Evolutionary conservation across 1,140 invertebrate genomes (phyloP).

Genomic region (Hypsibius dujardini): DNA sequence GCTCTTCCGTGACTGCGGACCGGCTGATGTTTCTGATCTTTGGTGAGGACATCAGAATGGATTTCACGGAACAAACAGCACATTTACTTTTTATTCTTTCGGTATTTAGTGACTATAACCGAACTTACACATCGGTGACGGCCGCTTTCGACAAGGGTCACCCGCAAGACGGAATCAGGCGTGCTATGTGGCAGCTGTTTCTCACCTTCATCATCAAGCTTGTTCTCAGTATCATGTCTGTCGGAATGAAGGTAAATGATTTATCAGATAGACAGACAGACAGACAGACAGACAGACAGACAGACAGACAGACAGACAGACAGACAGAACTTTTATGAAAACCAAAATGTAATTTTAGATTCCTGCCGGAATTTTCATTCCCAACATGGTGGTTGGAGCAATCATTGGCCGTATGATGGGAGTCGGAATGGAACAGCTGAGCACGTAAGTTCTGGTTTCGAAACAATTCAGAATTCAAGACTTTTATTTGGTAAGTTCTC

Average conservation of each 20-base stretch:
- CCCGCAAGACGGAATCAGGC: conserved; percentile 64
- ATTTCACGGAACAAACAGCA: too few species aligned
- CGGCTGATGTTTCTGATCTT: conserved; percentile 66
- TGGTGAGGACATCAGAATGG: conserved; percentile 42
- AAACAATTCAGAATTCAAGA: too few species aligned
- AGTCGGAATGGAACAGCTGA: conserved; percentile 82
- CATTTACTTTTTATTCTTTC: conserved; percentile 17
- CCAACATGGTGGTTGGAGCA: conserved; percentile 75
- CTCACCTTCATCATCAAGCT: conserved; percentile 63
- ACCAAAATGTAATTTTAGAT: too few species aligned
- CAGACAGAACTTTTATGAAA: too few species aligned
- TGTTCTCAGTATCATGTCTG: conserved; percentile 92
- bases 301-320: too few species aligned
- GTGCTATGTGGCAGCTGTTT: conserved; percentile 70
- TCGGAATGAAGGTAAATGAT: conserved; percentile 67
- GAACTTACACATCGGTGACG: conserved; percentile 51
- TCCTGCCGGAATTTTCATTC: conserved; percentile 75
- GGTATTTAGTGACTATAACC: conserved; percentile 62
- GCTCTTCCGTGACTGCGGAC: conserved; percentile 86
- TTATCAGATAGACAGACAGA: too few species aligned
- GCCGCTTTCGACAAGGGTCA: conserved; percentile 57
- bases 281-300: too few species aligned
- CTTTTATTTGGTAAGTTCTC: background rate
- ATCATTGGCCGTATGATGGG: conserved; percentile 90
- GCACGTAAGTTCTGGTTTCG: conserved; percentile 39